Evolutionary conservation across 2,113 vertebrate genomes (phyloP).

Genomic region (Erinaceus europaeus): DNA sequence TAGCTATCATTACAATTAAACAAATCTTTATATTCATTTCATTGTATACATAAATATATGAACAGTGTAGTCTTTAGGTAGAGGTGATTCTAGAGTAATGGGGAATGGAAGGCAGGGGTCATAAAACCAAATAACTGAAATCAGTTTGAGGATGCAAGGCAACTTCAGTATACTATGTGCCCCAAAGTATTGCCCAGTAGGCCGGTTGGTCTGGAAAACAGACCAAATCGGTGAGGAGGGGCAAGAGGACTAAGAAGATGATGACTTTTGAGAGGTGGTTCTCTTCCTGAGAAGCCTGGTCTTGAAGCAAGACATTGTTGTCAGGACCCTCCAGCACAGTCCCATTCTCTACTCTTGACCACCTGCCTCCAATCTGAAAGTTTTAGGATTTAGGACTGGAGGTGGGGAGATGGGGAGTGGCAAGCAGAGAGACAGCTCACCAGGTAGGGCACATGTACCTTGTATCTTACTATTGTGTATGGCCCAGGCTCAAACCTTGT

Average conservation of each 20-base stretch:
- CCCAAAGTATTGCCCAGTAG: too few species aligned
- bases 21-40: neutral
- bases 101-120: neutral
- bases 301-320: neutral
- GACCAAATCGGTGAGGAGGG: neutral
- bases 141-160: neutral
- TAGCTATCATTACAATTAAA: neutral
- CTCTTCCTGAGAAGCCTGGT: neutral
- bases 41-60: neutral
- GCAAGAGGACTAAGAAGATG: neutral
- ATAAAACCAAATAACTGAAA: neutral
- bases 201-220: neutral
- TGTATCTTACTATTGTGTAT: too few species aligned
- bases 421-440: too few species aligned
- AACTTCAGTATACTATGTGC: fast-evolving
- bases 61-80: neutral
- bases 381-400: neutral
- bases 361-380: neutral
- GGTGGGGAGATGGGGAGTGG: too few species aligned
- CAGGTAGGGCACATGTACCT: too few species aligned
- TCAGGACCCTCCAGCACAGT: neutral
- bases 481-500: too few species aligned
- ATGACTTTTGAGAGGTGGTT: neutral
- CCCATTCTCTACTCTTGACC: neutral
- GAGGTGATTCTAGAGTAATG: neutral